Conservation (phyloP, 2,113 vertebrate genomes). For the Ameiurus melas region DNA sequence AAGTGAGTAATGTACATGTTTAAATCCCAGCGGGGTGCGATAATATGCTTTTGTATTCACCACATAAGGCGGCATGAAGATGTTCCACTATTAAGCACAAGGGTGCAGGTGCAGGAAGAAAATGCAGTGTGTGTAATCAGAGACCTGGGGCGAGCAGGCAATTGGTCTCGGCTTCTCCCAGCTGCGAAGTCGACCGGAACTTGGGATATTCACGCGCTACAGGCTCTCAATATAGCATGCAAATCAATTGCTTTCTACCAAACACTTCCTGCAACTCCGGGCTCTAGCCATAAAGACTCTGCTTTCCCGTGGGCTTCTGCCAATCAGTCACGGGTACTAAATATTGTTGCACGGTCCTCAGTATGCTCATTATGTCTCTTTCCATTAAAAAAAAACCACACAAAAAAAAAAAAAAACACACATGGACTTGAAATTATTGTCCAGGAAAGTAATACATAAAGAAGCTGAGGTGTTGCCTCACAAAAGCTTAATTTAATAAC, state of each 20-base stretch:
- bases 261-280: not conserved
- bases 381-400: not conserved
- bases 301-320: conserved; percentile 7
- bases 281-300: conserved; percentile 12
- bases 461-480: not conserved
- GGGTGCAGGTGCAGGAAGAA: conserved; percentile 1
- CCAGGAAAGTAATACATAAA: not conserved
- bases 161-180: conserved; percentile 17
- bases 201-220: conserved; percentile 5
- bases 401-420: not conserved
- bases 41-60: conserved; percentile 13
- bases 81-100: not conserved
- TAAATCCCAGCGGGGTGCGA: not conserved
- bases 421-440: conserved; percentile 3
- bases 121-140: conserved; percentile 6
- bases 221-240: conserved; percentile 27
- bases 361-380: not conserved
- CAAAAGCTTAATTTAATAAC: not conserved
- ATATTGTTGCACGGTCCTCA: conserved; percentile 12
- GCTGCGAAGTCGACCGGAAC: conserved; percentile 15
- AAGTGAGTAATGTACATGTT: not conserved
- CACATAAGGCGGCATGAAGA: not conserved
- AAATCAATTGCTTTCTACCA: conserved; percentile 30
- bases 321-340: conserved; percentile 23
- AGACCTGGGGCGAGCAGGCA: conserved; percentile 7